Conservation (phyloP, 2,888 invertebrate genomes). For the Elmis aenea region DNA sequence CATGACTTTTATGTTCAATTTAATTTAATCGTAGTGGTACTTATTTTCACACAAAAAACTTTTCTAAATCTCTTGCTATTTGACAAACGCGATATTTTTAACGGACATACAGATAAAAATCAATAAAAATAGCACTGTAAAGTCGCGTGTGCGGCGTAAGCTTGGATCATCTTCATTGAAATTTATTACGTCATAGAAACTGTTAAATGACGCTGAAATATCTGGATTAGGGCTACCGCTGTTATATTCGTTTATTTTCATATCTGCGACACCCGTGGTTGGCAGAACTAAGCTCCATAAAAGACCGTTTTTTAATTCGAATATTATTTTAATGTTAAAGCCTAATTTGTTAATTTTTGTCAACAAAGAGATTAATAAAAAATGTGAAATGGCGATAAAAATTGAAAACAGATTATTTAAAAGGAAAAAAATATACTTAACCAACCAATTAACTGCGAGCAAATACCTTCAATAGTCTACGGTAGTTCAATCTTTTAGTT, state of each 20-base stretch:
- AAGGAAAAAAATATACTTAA: background rate
- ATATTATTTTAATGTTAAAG: background rate
- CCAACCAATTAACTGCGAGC: no score
- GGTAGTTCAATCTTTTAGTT: no score
- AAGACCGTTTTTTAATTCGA: conserved; percentile 5
- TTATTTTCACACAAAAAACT: no score
- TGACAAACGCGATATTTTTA: no score
- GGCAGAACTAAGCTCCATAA: conserved; percentile 12
- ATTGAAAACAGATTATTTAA: background rate
- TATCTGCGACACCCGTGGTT: conserved; percentile 12
- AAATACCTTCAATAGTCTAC: no score
- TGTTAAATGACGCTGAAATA: conserved; percentile 30
- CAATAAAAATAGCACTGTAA: conserved; percentile 18
- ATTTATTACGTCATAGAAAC: conserved; percentile 28
- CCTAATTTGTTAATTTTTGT: background rate
- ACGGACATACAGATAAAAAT: no score
- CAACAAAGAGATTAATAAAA: background rate
- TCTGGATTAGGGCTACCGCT: conserved; percentile 27
- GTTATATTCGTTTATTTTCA: conserved; percentile 21
- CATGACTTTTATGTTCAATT: no score
- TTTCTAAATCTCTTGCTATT: no score
- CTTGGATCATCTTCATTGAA: conserved; percentile 23
- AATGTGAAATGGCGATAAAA: background rate
- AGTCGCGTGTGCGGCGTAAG: conserved; percentile 22
- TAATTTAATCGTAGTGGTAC: no score